These are phyloP conservation scores for Nothoprocta pentlandii DNA, from an alignment of 2,113 vertebrate genomes.

Conservation along the genomic window DNA sequence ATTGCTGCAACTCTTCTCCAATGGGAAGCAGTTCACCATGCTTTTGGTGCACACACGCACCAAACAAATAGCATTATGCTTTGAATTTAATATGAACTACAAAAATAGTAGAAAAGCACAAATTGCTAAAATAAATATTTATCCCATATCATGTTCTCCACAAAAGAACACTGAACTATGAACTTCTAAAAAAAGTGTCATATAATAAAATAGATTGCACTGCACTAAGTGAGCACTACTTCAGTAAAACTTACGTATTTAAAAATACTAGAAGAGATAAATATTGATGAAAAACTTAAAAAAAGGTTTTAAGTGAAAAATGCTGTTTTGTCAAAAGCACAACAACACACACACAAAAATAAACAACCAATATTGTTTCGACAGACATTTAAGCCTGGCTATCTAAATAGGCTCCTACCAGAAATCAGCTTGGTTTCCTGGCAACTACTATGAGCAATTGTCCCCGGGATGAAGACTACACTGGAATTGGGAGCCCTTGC, in stretches of 20 bases:
- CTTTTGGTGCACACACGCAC: not conserved
- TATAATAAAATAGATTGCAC: not conserved
- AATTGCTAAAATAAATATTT: not conserved
- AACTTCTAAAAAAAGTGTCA: not conserved
- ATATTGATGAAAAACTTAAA: no score
- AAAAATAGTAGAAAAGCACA: not conserved
- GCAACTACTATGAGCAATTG: not conserved
- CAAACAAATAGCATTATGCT: not conserved
- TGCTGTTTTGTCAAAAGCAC: no score
- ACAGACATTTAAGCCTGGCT: not conserved
- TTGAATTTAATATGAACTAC: not conserved
- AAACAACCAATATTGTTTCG: not conserved
- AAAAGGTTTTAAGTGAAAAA: no score
- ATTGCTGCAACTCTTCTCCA: not conserved
- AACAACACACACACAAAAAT: not conserved
- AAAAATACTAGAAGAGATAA: no score
- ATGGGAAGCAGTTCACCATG: not conserved
- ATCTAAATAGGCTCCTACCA: not conserved
- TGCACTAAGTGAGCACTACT: not conserved
- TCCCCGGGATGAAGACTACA: not conserved
- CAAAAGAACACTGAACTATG: not conserved
- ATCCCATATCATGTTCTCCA: not conserved
- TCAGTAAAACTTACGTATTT: no score
- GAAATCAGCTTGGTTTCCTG: not conserved
- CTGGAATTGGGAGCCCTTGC: not conserved